phyloP scores from a whole-genome alignment of 2,888 invertebrate species.

The Andrena bucephala region DNA sequence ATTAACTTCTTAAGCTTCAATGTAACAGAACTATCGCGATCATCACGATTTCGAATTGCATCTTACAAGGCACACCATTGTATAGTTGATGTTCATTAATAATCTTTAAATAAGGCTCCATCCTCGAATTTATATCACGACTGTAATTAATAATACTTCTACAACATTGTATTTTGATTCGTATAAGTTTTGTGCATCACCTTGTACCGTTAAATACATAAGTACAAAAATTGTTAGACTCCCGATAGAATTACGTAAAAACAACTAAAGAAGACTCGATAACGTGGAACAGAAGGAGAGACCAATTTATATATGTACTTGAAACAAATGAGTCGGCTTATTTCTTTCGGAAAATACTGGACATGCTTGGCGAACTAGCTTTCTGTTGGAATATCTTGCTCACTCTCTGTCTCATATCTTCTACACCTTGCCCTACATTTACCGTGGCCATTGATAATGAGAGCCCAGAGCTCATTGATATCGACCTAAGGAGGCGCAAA shows the following conservation, averaged over 20 bases:
- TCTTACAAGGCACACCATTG: conserved; percentile 62
- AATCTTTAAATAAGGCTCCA: conserved; percentile 26
- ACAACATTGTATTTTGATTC: conserved; percentile 34
- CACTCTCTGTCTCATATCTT: conserved; percentile 87
- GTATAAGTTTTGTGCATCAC: conserved; percentile 52
- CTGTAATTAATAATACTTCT: conserved; percentile 24
- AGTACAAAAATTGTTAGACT: conserved; percentile 39
- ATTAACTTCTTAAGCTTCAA: neutral
- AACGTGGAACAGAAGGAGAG: conserved; percentile 2
- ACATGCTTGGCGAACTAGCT: conserved; percentile 78
- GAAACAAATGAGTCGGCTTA: conserved; percentile 48
- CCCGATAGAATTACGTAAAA: conserved; percentile 3
- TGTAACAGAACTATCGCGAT: conserved; percentile 3
- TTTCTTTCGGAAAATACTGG: conserved; percentile 83
- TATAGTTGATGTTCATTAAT: conserved; percentile 39
- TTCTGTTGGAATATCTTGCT: conserved; percentile 87
- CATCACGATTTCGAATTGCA: conserved; percentile 47
- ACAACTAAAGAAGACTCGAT: conserved; percentile 31
- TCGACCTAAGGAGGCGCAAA: conserved; percentile 70
- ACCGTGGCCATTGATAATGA: conserved; percentile 83
- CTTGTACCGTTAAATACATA: conserved; percentile 35
- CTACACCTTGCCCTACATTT: conserved; percentile 86
- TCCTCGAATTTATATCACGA: conserved; percentile 35
- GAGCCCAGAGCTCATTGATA: conserved; percentile 80
- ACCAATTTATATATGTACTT: neutral